Conservation (phyloP, 1,140 invertebrate species). For the Vollenhovia emeryi region DNA sequence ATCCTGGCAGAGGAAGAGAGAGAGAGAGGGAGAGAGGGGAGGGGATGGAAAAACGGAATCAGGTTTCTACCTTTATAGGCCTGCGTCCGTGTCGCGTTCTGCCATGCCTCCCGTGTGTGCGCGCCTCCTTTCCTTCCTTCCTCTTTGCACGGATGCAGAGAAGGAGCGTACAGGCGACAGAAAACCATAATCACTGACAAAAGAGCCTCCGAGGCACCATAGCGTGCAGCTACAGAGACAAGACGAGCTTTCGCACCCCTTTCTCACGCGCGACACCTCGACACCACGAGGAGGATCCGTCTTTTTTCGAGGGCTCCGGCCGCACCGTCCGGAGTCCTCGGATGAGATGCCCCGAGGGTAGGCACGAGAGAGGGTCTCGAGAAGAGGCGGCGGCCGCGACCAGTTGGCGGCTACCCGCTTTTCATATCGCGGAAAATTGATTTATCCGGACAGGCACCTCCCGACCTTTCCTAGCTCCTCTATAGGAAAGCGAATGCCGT, state of each 20-base stretch:
- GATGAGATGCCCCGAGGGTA: conserved; percentile 33
- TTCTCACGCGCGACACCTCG: conserved; percentile 72
- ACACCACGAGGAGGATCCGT: conserved; percentile 55
- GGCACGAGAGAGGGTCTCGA: conserved; percentile 23
- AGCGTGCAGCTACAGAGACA: conserved; percentile 63
- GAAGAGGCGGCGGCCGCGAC: conserved; percentile 27
- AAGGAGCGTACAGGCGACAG: conserved; percentile 56
- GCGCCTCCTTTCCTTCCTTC: conserved; percentile 43
- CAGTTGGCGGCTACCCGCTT: conserved; percentile 32
- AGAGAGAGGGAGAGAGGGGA: conserved; percentile 24
- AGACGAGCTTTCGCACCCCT: conserved; percentile 68
- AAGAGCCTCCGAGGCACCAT: conserved; percentile 60
- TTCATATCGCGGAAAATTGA: conserved; percentile 47
- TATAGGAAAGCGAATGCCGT: not conserved
- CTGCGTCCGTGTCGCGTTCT: not conserved
- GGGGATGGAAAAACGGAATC: conserved; percentile 70
- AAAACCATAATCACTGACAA: conserved; percentile 74
- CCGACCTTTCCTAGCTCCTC: not conserved
- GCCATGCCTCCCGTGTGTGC: conserved; percentile 28
- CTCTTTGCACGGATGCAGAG: conserved; percentile 34
- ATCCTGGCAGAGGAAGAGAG: conserved; percentile 29
- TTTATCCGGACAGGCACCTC: conserved; percentile 17
- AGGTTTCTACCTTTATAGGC: conserved; percentile 57
- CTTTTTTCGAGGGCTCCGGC: conserved; percentile 40
- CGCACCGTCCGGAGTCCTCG: conserved; percentile 32